phyloP scores from a whole-genome alignment of 1,140 invertebrate genomes.

The Zaprionus vittiger region DNA sequence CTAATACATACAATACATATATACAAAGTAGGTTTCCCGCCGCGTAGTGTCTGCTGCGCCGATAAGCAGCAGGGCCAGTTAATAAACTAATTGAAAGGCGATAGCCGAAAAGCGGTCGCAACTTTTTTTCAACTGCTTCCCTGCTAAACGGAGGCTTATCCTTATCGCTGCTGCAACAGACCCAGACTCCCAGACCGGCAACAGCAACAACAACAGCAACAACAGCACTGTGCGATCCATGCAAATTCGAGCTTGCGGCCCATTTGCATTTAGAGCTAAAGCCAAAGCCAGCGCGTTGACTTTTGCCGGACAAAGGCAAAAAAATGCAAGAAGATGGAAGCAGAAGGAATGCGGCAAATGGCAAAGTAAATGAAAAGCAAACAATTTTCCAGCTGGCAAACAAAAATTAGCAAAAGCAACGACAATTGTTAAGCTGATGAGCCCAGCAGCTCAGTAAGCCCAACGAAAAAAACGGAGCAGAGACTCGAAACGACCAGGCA shows the following conservation, averaged over 20 bases:
- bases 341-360: constrained; percentile 17
- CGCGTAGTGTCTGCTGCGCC: background rate
- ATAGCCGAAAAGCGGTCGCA: constrained; percentile 56
- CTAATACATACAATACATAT: background rate
- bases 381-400: constrained; percentile 43
- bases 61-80: constrained; percentile 64
- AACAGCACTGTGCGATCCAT: constrained; percentile 48
- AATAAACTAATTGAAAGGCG: constrained; percentile 82
- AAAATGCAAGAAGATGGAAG: background rate
- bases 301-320: constrained; percentile 62
- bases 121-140: background rate
- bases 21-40: background rate
- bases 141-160: constrained; percentile 53
- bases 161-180: constrained; percentile 65
- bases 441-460: constrained; percentile 3
- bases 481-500: background rate
- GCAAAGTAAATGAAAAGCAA: constrained; percentile 50
- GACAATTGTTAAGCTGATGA: constrained; percentile 44
- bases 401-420: constrained; percentile 44
- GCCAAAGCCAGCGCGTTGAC: constrained; percentile 55
- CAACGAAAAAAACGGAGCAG: background rate
- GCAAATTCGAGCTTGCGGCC: constrained; percentile 66
- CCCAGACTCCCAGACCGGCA: background rate
- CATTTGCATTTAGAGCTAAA: constrained; percentile 76
- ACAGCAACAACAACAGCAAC: constrained; percentile 14